These are phyloP conservation scores for Scrobipalpa atriplicella DNA, from an alignment of 2,888 invertebrate genomes.

Conservation along the genomic window DNA sequence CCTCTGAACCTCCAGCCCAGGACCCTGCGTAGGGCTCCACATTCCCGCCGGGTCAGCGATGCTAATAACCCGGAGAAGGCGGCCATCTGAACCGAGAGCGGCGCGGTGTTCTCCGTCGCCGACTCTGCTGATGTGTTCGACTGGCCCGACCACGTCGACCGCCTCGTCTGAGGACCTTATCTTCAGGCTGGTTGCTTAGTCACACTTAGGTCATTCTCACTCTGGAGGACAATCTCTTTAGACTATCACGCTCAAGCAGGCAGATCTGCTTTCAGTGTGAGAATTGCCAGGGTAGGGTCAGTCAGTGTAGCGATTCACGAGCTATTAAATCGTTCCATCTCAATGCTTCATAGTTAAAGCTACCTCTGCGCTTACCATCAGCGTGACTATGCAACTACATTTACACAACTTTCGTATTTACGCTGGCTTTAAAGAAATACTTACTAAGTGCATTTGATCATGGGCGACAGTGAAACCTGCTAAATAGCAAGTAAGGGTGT, in stretches of 20 bases:
- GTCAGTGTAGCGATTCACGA: no score
- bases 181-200: not conserved
- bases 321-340: no score
- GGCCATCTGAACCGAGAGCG: constrained; percentile 79
- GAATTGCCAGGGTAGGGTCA: no score
- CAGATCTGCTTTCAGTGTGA: no score
- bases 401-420: not conserved
- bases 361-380: no score
- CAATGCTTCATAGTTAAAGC: no score
- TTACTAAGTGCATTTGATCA: not conserved
- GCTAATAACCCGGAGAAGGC: constrained; percentile 74
- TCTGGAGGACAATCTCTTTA: no score
- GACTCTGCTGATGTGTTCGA: constrained; percentile 73
- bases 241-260: no score
- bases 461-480: no score
- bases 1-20: constrained; percentile 86
- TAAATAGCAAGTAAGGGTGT: no score
- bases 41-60: constrained; percentile 77
- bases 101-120: constrained; percentile 82
- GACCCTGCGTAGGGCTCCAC: constrained; percentile 76
- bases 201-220: no score
- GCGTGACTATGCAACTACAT: no score
- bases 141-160: constrained; percentile 70
- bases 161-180: constrained; percentile 61
- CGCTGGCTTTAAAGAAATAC: not conserved